A percentile compares a stretch with the other conserved stretches of the same genome.
Conservation (phyloP, 2,888 invertebrate species). For the Limnephilus auricula region DNA sequence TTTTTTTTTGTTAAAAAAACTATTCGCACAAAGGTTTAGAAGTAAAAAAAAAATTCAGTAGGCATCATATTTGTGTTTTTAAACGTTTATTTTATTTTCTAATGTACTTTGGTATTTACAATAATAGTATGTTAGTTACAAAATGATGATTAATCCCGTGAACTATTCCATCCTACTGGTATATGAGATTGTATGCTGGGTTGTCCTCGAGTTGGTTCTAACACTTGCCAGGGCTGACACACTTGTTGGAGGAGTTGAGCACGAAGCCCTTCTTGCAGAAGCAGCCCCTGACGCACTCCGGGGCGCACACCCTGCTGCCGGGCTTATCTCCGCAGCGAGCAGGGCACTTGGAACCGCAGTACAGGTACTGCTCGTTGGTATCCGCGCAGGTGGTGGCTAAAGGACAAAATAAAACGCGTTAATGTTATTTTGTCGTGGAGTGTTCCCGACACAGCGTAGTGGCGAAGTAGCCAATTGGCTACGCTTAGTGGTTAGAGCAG, state of each 20-base stretch:
- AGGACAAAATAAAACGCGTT: neutral
- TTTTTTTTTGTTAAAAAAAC: no score
- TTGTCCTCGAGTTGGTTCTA: constrained; percentile 20
- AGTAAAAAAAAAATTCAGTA: neutral
- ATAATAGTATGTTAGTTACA: neutral
- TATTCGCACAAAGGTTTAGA: no score
- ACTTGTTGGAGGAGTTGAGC: constrained; percentile 60
- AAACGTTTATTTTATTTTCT: neutral
- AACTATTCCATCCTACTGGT: neutral
- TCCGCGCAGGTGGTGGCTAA: constrained; percentile 53
- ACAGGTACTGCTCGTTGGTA: constrained; percentile 60
- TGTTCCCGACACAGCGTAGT: neutral
- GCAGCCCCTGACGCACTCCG: constrained; percentile 60
- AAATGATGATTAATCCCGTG: neutral
- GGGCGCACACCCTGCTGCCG: constrained; percentile 58
- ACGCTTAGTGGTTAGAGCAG: neutral
- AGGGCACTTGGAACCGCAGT: constrained; percentile 61
- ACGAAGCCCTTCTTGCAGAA: constrained; percentile 63
- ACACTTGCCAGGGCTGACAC: constrained; percentile 59
- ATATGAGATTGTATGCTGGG: no score
- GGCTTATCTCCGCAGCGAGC: constrained; percentile 61
- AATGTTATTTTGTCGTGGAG: neutral
- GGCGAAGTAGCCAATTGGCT: neutral
- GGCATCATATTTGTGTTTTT: neutral
- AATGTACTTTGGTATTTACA: neutral